phyloP scores from a whole-genome alignment of 2,113 vertebrate species.

The Limnothrissa miodon region DNA sequence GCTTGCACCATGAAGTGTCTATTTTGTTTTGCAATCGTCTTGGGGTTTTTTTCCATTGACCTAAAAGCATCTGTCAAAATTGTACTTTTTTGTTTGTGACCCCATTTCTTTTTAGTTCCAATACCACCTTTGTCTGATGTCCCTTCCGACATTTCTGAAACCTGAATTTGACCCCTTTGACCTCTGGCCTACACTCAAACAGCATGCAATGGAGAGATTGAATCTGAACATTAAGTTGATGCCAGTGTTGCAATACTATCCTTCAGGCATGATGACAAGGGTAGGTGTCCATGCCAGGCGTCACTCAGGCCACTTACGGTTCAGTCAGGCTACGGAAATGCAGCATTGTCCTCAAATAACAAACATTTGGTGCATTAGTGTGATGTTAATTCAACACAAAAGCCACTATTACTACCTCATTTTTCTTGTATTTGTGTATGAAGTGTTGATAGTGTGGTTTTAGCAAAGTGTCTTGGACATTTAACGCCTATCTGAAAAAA shows the following conservation, averaged over 20 bases:
- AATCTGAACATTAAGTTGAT: conserved; percentile 5
- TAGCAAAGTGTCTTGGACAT: not conserved
- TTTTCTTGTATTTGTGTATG: not conserved
- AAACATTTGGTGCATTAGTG: not conserved
- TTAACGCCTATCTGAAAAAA: not conserved
- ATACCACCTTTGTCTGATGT: not conserved
- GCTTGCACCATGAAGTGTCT: not conserved
- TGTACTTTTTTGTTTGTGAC: not conserved
- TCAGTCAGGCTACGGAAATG: not conserved
- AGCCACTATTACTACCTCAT: not conserved
- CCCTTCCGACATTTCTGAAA: not conserved
- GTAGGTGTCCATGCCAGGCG: not conserved
- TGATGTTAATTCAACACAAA: too few relatives aligned
- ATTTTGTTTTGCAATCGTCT: not conserved
- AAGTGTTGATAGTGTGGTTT: not conserved
- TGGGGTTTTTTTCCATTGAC: not conserved
- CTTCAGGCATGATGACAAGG: not conserved
- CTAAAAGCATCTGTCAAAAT: not conserved
- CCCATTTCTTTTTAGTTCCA: not conserved
- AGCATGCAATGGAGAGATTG: not conserved
- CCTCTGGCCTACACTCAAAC: not conserved
- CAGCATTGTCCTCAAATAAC: not conserved
- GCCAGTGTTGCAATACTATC: not conserved
- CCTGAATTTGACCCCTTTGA: conserved; percentile 6
- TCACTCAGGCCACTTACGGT: not conserved